phyloP scores from a whole-genome alignment of 1,140 invertebrate genomes.

The Microvelia longipes region DNA sequence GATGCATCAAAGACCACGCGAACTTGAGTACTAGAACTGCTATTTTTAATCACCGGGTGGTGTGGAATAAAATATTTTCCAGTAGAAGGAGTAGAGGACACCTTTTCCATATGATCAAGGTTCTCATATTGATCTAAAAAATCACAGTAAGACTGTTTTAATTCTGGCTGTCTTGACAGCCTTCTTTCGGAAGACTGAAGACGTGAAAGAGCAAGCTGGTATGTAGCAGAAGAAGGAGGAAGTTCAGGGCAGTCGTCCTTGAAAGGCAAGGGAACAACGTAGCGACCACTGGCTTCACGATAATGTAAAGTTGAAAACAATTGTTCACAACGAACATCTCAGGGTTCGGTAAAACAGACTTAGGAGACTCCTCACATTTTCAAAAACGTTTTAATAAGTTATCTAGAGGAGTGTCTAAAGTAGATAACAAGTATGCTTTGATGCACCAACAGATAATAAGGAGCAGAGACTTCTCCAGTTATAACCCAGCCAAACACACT shows the following conservation, averaged over 20 bases:
- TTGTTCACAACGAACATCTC: background rate
- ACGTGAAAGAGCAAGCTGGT: background rate
- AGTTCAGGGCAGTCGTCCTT: background rate
- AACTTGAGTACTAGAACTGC: background rate
- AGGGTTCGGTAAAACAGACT: background rate
- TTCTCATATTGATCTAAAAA: background rate
- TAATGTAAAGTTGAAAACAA: background rate
- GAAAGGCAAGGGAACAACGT: background rate
- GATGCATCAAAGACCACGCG: background rate
- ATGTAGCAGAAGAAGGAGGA: background rate
- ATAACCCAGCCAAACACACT: background rate
- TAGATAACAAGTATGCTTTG: background rate
- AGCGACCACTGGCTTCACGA: background rate
- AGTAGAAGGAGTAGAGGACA: background rate
- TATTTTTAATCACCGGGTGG: background rate
- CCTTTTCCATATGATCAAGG: background rate
- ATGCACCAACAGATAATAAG: background rate
- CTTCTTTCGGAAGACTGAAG: background rate
- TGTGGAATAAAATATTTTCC: background rate
- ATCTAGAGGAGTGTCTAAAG: background rate
- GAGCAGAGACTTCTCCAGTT: background rate
- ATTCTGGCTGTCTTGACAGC: background rate
- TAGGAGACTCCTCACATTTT: background rate
- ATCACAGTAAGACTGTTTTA: background rate
- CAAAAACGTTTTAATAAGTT: background rate